Evolutionary conservation across 2,888 invertebrate species (phyloP), one percentile per base, ranked within the genome.

Genomic region (Tuberolachnus salignus): DNA sequence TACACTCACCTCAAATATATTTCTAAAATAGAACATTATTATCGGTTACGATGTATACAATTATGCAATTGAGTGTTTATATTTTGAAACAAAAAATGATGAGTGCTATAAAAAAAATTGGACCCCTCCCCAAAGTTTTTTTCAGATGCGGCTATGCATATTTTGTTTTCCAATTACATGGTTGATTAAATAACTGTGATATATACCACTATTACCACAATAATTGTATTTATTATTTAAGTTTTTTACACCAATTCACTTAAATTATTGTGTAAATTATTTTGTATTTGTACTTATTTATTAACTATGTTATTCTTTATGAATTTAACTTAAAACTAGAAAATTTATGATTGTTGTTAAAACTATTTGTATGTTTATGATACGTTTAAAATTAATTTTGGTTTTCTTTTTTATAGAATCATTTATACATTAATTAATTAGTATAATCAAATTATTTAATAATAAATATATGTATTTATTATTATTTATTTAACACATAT

Each of bases 201-300:
- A 59, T 71, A 26, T 34, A 59, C 46, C 71, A 26, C 26, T 34
- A 34, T 34, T 34, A 34, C 34, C 3, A 6, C 34, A 34, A 34
- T 6, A 26, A 42, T 71, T 71, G 23, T 71, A 71, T 70, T 69
- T 44, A 57, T 44, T 71, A 19, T 57, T 46, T 70, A 70, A 34
- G 42, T 34, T 70, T 34, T 55, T 69, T 46, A 46, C 23, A 71
- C 26, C 4, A 71, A n/a, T 11, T 71, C 23, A 19, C 51, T 49
- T 69, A 34, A 23, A n/a, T 59, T 59, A 14, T 49, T 21, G n/a
- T 23, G 21, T 23, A n/a, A 57, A 42, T 23, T 44, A 44, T 44
- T 19, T 42, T 55, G 53, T 44, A 21, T 61, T n/a, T n/a, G 6
- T 34, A 34, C 6, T 34, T 34, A 34, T 34, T n/a, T 19, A 53